These are phyloP conservation scores for Sinohyriopsis cumingii DNA, from an alignment of 2,888 invertebrate genomes.

Conservation along the genomic window DNA sequence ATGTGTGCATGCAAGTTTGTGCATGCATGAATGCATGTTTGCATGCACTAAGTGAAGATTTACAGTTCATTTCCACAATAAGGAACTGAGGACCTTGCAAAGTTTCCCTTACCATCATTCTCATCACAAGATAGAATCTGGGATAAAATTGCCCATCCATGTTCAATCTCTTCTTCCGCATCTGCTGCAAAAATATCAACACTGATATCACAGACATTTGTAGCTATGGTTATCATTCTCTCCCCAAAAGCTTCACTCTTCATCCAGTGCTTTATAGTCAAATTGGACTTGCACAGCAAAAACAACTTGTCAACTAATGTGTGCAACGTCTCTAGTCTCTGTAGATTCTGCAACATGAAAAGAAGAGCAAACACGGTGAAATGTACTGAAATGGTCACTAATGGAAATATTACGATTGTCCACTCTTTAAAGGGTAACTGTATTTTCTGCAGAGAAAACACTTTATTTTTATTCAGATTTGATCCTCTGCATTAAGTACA, in stretches of 20 bases:
- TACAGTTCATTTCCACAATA: no score
- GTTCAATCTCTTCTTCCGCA: slow-evolving; percentile 23
- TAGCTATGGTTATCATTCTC: slow-evolving; percentile 41
- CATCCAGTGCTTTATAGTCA: slow-evolving; percentile 43
- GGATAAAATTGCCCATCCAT: slow-evolving; percentile 53
- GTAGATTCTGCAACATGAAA: slow-evolving; percentile 36
- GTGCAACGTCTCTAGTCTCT: slow-evolving; percentile 32
- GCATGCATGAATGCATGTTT: no score
- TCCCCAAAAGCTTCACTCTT: slow-evolving; percentile 47
- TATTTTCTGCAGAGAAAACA: background rate
- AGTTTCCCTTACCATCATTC: slow-evolving; percentile 11
- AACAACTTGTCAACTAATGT: slow-evolving; percentile 38
- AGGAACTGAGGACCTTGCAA: background rate
- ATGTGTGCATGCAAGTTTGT: no score
- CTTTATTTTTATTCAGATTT: background rate
- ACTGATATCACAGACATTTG: slow-evolving; percentile 41
- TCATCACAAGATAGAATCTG: slow-evolving; percentile 50
- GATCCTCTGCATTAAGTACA: no score
- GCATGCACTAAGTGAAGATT: no score
- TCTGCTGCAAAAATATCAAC: slow-evolving; percentile 13
- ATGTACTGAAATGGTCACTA: no score
- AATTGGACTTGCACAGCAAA: slow-evolving; percentile 10
- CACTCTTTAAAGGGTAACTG: background rate
- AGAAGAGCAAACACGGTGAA: background rate
- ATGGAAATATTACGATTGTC: background rate